Base-by-base conservation (phyloP, 2,888 invertebrate species). In the Exocentrus adspersus region DNA sequence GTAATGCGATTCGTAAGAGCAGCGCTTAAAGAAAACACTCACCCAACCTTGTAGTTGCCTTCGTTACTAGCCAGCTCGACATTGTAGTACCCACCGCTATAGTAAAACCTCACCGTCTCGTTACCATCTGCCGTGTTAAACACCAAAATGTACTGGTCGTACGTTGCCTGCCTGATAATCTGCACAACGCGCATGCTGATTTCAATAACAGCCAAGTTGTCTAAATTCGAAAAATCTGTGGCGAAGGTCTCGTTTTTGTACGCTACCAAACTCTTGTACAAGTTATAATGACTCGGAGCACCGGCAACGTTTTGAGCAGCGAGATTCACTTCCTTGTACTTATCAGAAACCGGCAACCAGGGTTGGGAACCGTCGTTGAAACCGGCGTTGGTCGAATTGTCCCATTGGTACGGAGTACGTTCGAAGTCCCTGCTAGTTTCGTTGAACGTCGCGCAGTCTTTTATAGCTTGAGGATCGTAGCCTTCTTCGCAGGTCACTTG, bases 371-470 rank as follows among this genome's bases (percentile, higher is more conserved):
- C 79, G 6, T 66, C 69, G 57, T 74, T 79, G 64, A 81, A 81
- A 80, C 91, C 91, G 56, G 90, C 88, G 74, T 87, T 87, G 53
- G 72, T 79, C 0, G 84, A 81, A 9, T 82, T 78, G 72, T 84
- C 87, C 94, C 94, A 94, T 75, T 93, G 93, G 82, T 90, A 92
- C 0, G 94, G 94, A 0, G 93, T 92, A 37, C 94, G 85, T 69
- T 86, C 89, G 0, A 92, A 91, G 77, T 93, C 93, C 66, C 93
- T 86, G 2, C 90, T 88, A 1, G 79, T 77, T 10, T 76, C 68
- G 71, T 85, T 82, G 75, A 88, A 93, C 59, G 65, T 71, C 14
- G 57, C 60, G 43, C 71, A 72, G 57, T 66, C 80, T 56, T 69
- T 70, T 7, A 63, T 70, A 0, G 86, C 89, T 4, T 83, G 84